Evolutionary conservation across 2,888 invertebrate species (phyloP), one percentile per base, ranked within the genome.

Genomic region (Mythimna lalbum): DNA sequence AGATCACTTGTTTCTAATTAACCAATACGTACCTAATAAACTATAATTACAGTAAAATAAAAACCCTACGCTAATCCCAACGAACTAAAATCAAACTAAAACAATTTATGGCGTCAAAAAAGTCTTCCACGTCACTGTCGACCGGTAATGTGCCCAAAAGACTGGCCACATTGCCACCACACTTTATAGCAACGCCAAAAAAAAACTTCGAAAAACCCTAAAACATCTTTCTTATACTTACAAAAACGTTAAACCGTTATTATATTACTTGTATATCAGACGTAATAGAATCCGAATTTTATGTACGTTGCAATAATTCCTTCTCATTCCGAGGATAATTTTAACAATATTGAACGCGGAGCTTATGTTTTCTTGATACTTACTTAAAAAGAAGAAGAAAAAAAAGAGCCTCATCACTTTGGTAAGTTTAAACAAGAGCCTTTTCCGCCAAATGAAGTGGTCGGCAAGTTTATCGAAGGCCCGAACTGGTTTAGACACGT

Each of bases 391-490:
- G 81, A 83, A 93, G 92, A 85, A 76, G 17, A 43, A 43, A 43
- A 43, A 43, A 92, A 93, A 91, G 81, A 83, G 93, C 92, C 85
- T 76, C 88, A 90, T 93, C 93, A 93, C 89, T 90, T 84, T 73
- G 78, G 80, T 84, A 88, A 92, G 87, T 92, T 93, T 90, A 92
- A 94, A 94, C 93, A 94, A 93, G 88, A 87, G 86, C 87, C 87
- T 90, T 92, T 92, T 92, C 90, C 90, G 87, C 88, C 87, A 93
- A 93, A 94, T 94, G 93, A 94, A 94, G 94, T 92, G 91, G 91
- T 92, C 89, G 86, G 91, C 91, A 93, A 93, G 91, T 94, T 94
- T 93, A 94, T 94, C 91, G 92, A 88, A 82, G 86, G 87, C 88
- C 85, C 88, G 89, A 90, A 93, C 93, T 94, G 93, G 91, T 92